A percentile compares a stretch with the other conserved stretches of the same genome.
These are phyloP conservation scores for Meles meles DNA, from an alignment of 2,113 vertebrate species.

Conservation along the genomic window DNA sequence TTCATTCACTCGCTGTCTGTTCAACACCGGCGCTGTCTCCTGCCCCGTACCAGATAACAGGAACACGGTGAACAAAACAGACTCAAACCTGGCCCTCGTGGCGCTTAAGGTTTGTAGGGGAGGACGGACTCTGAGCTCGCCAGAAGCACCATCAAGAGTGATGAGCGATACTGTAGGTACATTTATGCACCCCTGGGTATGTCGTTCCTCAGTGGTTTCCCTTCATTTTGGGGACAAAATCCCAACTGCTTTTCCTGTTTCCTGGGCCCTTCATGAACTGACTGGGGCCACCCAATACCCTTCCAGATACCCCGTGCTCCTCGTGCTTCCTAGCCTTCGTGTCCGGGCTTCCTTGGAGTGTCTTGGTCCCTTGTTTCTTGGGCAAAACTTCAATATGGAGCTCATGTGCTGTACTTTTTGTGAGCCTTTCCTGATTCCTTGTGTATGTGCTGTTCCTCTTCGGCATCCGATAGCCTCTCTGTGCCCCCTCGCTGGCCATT, in stretches of 20 bases:
- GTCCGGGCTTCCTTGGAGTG: background rate
- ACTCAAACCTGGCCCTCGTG: fast-evolving
- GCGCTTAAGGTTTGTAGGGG: background rate
- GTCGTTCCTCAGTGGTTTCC: background rate
- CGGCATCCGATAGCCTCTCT: background rate
- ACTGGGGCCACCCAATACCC: too few relatives aligned
- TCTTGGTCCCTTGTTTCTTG: background rate
- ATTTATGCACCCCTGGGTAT: too few relatives aligned
- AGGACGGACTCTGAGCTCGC: background rate
- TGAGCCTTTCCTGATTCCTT: background rate
- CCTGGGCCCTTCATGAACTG: background rate
- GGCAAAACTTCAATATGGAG: background rate
- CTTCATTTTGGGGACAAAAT: background rate
- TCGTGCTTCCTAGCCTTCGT: background rate
- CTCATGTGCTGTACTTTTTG: background rate
- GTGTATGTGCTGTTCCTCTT: fast-evolving
- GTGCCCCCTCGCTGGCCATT: background rate
- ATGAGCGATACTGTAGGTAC: fast-evolving
- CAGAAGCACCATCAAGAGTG: too few relatives aligned
- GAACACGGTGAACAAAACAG: background rate
- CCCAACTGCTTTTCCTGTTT: background rate
- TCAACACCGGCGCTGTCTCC: background rate
- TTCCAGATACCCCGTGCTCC: background rate
- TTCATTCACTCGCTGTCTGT: background rate
- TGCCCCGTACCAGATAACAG: background rate